Percentiles rank a stretch among this genome's conserved stretches.
These are phyloP conservation scores for Drosophila falleni DNA, from an alignment of 2,888 invertebrate species.

Conservation along the genomic window DNA sequence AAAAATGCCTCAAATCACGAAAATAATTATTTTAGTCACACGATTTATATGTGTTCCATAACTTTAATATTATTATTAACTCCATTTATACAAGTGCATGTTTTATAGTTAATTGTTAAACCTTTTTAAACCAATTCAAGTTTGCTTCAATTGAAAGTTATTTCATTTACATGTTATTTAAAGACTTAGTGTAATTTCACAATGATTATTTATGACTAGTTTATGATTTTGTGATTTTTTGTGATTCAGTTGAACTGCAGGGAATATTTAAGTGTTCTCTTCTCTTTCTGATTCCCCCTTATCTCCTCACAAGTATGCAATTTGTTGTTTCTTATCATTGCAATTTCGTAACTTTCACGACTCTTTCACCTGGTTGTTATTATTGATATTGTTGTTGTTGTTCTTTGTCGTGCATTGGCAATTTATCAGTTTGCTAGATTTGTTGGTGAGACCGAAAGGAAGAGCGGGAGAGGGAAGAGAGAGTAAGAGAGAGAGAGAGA, in stretches of 20 bases:
- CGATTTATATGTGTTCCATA: no score
- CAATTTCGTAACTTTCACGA: conserved; percentile 61
- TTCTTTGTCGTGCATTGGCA: conserved; percentile 61
- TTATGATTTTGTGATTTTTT: conserved; percentile 16
- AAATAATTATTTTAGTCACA: no score
- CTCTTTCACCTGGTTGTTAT: conserved; percentile 25
- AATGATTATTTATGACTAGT: conserved; percentile 18
- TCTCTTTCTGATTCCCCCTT: background rate
- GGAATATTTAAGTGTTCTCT: background rate
- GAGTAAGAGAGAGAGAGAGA: background rate
- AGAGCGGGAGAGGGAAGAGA: no score
- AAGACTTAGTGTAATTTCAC: conserved; percentile 16
- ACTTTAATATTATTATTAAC: no score
- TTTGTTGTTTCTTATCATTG: conserved; percentile 47
- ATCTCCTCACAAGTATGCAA: conserved; percentile 17
- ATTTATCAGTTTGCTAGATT: conserved; percentile 49
- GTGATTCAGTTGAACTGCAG: conserved; percentile 8
- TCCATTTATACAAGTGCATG: no score
- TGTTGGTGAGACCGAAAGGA: background rate
- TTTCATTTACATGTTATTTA: no score
- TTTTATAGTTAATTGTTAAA: no score
- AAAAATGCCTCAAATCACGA: background rate
- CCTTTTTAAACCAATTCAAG: no score
- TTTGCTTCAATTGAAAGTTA: no score
- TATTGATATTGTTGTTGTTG: conserved; percentile 28